Conservation (phyloP, 2,888 invertebrate genomes). For the Mythimna lalbum region DNA sequence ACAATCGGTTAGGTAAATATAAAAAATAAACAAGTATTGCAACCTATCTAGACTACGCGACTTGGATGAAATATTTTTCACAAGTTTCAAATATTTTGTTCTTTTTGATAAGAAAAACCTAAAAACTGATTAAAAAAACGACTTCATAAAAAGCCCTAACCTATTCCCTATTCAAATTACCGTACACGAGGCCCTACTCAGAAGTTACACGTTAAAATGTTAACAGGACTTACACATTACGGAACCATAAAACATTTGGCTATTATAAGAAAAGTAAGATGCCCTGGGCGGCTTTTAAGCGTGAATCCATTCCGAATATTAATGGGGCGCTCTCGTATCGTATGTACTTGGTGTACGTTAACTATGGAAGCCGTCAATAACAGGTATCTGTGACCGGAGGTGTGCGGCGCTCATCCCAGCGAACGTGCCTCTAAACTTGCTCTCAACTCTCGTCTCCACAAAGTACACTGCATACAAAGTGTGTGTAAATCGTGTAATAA, state of each 20-base stretch:
- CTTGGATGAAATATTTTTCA: too few relatives aligned
- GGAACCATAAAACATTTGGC: conserved; percentile 52
- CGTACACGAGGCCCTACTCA: conserved; percentile 15
- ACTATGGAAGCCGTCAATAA: conserved; percentile 60
- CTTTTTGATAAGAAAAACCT: conserved; percentile 5
- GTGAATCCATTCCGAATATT: conserved; percentile 68
- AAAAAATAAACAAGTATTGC: too few relatives aligned
- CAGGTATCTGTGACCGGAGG: conserved; percentile 55
- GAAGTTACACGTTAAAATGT: conserved; percentile 39
- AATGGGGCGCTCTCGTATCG: conserved; percentile 55
- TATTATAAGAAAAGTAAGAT: conserved; percentile 60
- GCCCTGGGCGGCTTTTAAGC: conserved; percentile 63
- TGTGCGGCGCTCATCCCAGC: conserved; percentile 39
- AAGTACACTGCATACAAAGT: conserved; percentile 22
- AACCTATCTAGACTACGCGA: too few relatives aligned
- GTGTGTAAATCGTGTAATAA: conserved; percentile 2
- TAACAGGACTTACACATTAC: conserved; percentile 43
- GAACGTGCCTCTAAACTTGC: conserved; percentile 46
- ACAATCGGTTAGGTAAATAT: neutral
- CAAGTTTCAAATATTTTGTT: too few relatives aligned
- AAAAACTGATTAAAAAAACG: conserved; percentile 25
- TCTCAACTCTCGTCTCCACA: conserved; percentile 30
- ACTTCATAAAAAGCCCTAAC: conserved; percentile 8
- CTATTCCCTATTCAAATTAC: conserved; percentile 32
- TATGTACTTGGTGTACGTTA: conserved; percentile 40